Conservation (phyloP, 2,888 invertebrate species). For the Tachina grossa region DNA sequence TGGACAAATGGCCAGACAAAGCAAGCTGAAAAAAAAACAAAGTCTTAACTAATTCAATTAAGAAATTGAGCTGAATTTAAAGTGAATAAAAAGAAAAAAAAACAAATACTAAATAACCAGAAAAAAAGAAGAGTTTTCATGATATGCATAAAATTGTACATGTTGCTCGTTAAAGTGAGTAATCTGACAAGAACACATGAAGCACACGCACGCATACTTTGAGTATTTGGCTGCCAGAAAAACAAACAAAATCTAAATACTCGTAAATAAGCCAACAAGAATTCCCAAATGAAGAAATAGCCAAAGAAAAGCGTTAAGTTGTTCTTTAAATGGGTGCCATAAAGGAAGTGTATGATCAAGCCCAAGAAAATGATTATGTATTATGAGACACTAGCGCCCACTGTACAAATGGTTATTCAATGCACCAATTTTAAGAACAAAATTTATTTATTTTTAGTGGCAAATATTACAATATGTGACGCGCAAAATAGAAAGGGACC, state of each 20-base stretch:
- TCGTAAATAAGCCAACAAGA: neutral
- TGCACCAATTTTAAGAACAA: no score
- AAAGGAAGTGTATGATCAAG: neutral
- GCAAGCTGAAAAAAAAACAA: constrained; percentile 31
- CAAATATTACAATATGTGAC: no score
- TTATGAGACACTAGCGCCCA: neutral
- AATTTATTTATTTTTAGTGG: no score
- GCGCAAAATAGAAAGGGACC: no score
- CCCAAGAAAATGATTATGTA: no score
- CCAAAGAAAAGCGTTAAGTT: constrained; percentile 45
- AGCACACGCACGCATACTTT: constrained; percentile 64
- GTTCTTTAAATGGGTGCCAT: constrained; percentile 42
- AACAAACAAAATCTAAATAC: constrained; percentile 7
- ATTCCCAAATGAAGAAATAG: constrained; percentile 12
- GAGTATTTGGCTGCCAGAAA: constrained; percentile 10
- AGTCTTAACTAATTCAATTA: constrained; percentile 72
- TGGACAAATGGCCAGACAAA: constrained; percentile 51
- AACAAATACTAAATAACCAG: neutral
- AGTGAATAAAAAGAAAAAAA: constrained; percentile 26
- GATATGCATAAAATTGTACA: constrained; percentile 68
- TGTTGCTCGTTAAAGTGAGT: constrained; percentile 67
- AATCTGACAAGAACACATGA: constrained; percentile 71
- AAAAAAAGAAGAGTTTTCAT: constrained; percentile 38
- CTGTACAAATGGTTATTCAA: neutral
- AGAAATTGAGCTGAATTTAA: constrained; percentile 67